A percentile compares a stretch with the other conserved stretches of the same genome.
Conservation (phyloP, 2,113 vertebrate genomes). For the Anoura caudifer region DNA sequence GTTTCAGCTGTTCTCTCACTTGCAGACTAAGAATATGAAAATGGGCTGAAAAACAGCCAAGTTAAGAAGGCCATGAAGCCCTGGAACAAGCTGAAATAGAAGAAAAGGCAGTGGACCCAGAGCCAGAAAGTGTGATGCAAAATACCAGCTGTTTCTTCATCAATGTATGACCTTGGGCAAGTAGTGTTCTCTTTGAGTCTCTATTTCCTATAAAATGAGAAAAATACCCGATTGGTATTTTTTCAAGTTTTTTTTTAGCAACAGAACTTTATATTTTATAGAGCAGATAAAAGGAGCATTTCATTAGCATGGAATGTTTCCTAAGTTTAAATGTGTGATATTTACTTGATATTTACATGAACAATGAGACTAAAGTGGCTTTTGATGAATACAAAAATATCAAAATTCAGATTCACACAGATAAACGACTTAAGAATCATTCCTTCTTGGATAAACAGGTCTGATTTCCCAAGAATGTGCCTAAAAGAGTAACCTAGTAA, state of each 20-base stretch:
- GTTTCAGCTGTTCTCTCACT: constrained; percentile 43
- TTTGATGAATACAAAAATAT: constrained; percentile 22
- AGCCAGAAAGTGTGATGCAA: constrained; percentile 31
- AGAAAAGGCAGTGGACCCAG: neutral
- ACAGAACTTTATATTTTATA: neutral
- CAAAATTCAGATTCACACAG: neutral
- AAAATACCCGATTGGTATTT: neutral
- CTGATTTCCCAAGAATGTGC: neutral
- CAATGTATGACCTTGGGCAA: neutral
- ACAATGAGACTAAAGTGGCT: neutral
- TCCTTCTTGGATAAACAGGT: neutral
- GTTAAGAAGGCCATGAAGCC: constrained; percentile 12
- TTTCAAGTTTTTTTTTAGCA: neutral
- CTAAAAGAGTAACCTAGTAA: neutral
- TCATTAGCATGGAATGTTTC: neutral
- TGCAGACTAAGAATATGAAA: constrained; percentile 42
- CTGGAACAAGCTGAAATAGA: constrained; percentile 52
- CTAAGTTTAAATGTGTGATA: neutral
- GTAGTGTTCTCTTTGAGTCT: neutral
- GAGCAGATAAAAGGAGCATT: neutral
- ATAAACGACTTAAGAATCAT: neutral
- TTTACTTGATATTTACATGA: constrained; percentile 5
- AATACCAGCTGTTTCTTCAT: constrained; percentile 25
- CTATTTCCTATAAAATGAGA: constrained; percentile 19
- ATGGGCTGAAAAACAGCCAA: constrained; percentile 4